phyloP scores from a whole-genome alignment of 2,888 invertebrate species.

The Galerucella nymphaeae region DNA sequence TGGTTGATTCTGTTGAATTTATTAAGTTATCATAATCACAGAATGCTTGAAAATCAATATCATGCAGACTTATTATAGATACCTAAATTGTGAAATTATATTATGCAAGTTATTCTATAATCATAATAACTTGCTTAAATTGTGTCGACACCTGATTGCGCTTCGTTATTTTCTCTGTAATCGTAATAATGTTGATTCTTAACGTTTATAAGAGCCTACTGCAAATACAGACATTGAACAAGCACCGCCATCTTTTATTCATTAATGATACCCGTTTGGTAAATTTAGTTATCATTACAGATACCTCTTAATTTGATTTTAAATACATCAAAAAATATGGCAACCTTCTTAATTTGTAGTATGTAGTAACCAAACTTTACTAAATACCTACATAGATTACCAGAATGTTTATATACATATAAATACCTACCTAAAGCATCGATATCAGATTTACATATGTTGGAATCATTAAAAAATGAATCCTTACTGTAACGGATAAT shows the following conservation, averaged over 20 bases:
- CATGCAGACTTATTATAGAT: not conserved
- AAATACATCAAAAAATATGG: too few species aligned
- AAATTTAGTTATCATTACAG: not conserved
- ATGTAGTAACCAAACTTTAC: too few species aligned
- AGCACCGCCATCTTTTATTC: slow-evolving; percentile 11
- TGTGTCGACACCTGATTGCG: not conserved
- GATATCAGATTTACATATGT: too few species aligned
- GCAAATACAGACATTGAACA: not conserved
- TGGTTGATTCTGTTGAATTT: not conserved
- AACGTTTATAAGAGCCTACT: not conserved
- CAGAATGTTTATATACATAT: too few species aligned
- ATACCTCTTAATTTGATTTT: not conserved
- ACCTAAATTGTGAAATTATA: too few species aligned
- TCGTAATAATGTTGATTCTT: not conserved
- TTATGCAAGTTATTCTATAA: too few species aligned
- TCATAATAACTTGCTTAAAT: not conserved
- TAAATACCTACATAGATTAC: too few species aligned
- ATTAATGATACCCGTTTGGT: not conserved
- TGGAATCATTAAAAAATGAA: too few species aligned
- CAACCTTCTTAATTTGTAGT: too few species aligned
- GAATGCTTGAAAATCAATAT: not conserved
- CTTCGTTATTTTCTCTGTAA: not conserved
- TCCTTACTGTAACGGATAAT: too few species aligned
- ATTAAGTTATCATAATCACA: not conserved
- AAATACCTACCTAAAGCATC: too few species aligned